Base-by-base conservation (phyloP, 2,797 vertebrate species). In the Astyanax mexicanus region DNA sequence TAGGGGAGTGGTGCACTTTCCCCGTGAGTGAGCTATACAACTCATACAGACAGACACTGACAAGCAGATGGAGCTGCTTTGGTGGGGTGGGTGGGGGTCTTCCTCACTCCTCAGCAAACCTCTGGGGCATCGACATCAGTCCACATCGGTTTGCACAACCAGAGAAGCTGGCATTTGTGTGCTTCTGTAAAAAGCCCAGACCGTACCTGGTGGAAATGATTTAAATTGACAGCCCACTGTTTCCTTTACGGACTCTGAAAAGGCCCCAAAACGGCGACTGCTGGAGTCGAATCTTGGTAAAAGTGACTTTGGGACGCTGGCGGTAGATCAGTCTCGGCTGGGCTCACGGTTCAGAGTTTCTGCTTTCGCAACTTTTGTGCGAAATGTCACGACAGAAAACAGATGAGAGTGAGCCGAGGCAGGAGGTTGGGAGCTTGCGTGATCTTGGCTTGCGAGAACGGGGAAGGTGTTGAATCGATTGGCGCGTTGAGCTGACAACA, bases 81-180 rank as follows among this genome's bases (percentile, higher is more conserved):
- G 9, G 45, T 0, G 4, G n/a, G 47, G n/a, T n/a, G 47, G 6
- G 57, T 57, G 35, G n/a, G 58, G 35, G 21, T 27, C 21, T 52
- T 40, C 37, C 35, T 27, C 55, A 72, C 44, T 62, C 45, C 62
- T 52, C 70, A 38, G 51, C 15, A 72, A 3, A 21, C 32, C 44
- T 51, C 44, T 51, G 15, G 60, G 47, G 37, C 9, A 8, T 6
- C 10, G 23, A 19, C 45, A 73, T 64, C 58, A 40, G 3, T n/a
- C n/a, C n/a, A n/a, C n/a, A n/a, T n/a, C n/a, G n/a, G n/a, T n/a
- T 62, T 51, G 32, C 38, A 49, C 21, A 62, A 35, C 4, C 32
- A 52, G 35, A 40, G 23, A 21, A n/a, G 21, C 23, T 73, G 60
- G 60, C 23, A 19, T 29, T 64, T 64, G 38, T 64, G 38, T 64